Conservation (phyloP, 2,888 invertebrate genomes). For the Pediacus dermestoides region DNA sequence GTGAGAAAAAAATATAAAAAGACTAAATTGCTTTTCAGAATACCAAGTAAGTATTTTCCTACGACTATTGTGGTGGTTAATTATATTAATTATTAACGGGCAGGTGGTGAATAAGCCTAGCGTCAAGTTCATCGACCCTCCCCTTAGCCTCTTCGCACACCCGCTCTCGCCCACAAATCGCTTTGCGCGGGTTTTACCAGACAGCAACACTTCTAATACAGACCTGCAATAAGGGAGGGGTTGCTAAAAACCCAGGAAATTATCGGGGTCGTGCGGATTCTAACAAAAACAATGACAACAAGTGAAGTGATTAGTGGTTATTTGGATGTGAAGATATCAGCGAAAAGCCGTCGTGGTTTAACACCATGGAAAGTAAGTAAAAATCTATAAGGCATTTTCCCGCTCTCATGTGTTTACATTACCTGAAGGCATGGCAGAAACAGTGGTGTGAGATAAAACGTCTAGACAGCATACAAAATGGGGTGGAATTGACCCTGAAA, state of each 20-base stretch:
- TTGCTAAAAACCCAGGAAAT: neutral
- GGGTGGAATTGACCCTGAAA: slow-evolving; percentile 56
- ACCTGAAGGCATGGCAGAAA: slow-evolving; percentile 59
- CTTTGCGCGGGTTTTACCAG: neutral
- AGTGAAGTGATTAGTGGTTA: slow-evolving; percentile 54
- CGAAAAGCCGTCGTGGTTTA: slow-evolving; percentile 58
- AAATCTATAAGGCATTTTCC: slow-evolving; percentile 15
- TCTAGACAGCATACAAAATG: slow-evolving; percentile 53
- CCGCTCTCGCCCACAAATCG: neutral
- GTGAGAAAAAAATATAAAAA: too few relatives aligned
- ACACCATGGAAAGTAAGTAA: slow-evolving; percentile 62
- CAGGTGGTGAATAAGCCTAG: too few relatives aligned
- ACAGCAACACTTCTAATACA: too few relatives aligned
- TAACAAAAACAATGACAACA: slow-evolving; percentile 22
- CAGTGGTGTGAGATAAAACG: slow-evolving; percentile 64
- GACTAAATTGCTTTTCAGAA: too few relatives aligned
- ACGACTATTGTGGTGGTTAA: too few relatives aligned
- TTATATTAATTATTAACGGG: too few relatives aligned
- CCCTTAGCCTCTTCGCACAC: too few relatives aligned
- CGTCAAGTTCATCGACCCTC: too few relatives aligned
- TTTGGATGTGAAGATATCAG: slow-evolving; percentile 63
- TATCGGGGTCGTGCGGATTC: neutral
- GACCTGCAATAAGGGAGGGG: too few relatives aligned
- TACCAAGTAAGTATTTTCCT: too few relatives aligned
- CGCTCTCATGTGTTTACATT: slow-evolving; percentile 26